Evolutionary conservation across 2,797 vertebrate genomes (phyloP).

Genomic region (Nannoperca australis): DNA sequence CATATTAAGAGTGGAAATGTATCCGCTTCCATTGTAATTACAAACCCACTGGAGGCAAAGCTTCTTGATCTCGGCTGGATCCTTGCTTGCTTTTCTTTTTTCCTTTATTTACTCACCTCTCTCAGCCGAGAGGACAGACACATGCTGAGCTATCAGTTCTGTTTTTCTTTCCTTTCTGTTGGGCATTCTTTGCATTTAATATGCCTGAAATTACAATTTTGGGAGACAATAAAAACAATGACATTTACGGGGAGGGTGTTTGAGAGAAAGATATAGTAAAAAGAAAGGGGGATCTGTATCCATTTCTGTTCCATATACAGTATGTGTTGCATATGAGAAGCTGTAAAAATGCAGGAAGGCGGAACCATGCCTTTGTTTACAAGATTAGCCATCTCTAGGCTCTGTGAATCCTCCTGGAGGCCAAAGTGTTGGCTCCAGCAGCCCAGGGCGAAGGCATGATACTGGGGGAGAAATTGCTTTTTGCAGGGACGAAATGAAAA

Average conservation of each 20-base stretch:
- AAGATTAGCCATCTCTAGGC: conserved; percentile 49
- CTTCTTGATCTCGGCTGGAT: conserved; percentile 82
- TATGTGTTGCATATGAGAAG: conserved; percentile 39
- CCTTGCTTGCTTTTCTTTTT: conserved; percentile 64
- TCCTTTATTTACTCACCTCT: conserved; percentile 75
- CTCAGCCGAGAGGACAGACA: conserved; percentile 71
- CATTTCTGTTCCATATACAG: conserved; percentile 30
- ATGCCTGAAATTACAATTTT: conserved; percentile 73
- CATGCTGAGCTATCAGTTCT: conserved; percentile 76
- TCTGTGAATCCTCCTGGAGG: conserved; percentile 40
- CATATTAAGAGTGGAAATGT: conserved; percentile 81
- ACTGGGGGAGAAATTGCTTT: conserved; percentile 59
- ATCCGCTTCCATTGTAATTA: conserved; percentile 83
- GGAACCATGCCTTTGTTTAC: conserved; percentile 43
- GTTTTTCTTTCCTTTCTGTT: conserved; percentile 71
- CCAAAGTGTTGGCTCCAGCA: conserved; percentile 41
- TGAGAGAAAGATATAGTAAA: conserved; percentile 9
- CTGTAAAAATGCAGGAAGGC: conserved; percentile 44
- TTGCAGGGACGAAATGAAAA: conserved; percentile 57
- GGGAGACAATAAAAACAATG: conserved; percentile 59
- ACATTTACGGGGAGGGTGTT: conserved; percentile 28
- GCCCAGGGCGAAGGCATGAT: conserved; percentile 36
- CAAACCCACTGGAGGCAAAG: conserved; percentile 79
- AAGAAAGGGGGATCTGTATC: conserved; percentile 12
- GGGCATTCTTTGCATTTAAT: conserved; percentile 69